Evolutionary conservation across 1,140 invertebrate species (phyloP).

Genomic region (Drosophila auraria): DNA sequence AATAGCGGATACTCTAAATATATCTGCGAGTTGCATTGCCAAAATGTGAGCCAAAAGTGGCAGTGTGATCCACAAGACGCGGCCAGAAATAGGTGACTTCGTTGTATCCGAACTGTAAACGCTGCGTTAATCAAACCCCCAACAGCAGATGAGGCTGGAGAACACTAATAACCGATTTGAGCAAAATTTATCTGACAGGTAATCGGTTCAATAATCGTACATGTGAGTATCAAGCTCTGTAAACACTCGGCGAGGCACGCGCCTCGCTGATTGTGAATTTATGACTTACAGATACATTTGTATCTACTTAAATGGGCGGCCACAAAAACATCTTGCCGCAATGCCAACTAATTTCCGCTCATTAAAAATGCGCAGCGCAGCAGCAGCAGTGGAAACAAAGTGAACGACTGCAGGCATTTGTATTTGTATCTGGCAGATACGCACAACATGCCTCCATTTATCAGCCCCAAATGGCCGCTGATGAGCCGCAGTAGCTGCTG

Average conservation of each 20-base stretch:
- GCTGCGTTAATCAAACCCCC: slow-evolving; percentile 1
- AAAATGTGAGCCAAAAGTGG: slow-evolving; percentile 45
- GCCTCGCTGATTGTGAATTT: slow-evolving; percentile 60
- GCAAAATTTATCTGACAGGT: slow-evolving; percentile 71
- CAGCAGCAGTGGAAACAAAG: slow-evolving; percentile 31
- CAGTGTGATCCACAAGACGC: slow-evolving; percentile 6
- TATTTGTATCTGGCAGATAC: slow-evolving; percentile 76
- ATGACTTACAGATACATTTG: slow-evolving; percentile 53
- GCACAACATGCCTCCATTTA: slow-evolving; percentile 77
- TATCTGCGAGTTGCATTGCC: slow-evolving; percentile 51
- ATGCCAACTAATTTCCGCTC: slow-evolving; percentile 81
- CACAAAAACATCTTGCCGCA: slow-evolving; percentile 54
- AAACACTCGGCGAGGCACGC: slow-evolving; percentile 49
- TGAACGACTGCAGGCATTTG: slow-evolving; percentile 56
- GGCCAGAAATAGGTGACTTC: slow-evolving; percentile 7
- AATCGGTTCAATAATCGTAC: slow-evolving; percentile 60
- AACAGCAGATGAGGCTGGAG: neutral
- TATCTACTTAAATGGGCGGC: slow-evolving; percentile 38
- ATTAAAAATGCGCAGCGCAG: slow-evolving; percentile 71
- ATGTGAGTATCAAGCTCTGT: slow-evolving; percentile 22
- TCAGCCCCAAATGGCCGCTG: slow-evolving; percentile 54
- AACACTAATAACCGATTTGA: slow-evolving; percentile 55
- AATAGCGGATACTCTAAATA: slow-evolving; percentile 56
- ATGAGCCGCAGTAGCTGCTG: slow-evolving; percentile 54
- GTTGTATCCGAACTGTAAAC: neutral